Base-by-base conservation (phyloP, 2,888 invertebrate species). In the Lepidonotus clava region DNA sequence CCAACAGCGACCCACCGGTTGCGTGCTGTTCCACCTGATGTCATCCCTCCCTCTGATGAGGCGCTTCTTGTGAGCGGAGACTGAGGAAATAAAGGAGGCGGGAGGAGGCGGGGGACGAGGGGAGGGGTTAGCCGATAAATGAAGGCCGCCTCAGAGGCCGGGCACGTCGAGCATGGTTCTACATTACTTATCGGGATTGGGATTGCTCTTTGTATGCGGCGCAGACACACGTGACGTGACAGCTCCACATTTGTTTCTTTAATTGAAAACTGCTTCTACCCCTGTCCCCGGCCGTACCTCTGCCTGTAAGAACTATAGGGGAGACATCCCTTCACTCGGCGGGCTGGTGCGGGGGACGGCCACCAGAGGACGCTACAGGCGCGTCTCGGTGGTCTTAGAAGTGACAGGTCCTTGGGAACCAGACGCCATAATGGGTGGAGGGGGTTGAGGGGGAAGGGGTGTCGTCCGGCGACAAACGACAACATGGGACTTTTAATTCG, bases 1-100 rank as follows among this genome's bases (percentile, higher is more conserved):
- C 36, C 11, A 76, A 76, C 21, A 36, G 76, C 76, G 38, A 38
- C 40, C 76, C 76, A 76, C 76, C 76, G 76, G 76, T 76, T 76
- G 76, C 76, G 76, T 76, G 76, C 76, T 76, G 76, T 76, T 76
- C 76, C 76, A 38, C 76, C 76, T 76, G 76, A 76, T 38, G 36
- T 34, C 34, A 0, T 40, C 38, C 76, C 21, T 40, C 76, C 76
- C 76, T 76, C 76, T 36, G 76, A 76, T 76, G 38, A 76, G 1
- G 14, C n/a, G 18, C 38, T 34, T 11, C 18, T 28, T 2, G 67
- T 5, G 32, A 18, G 18, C 1, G 53, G 18, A 5, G 53, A 24
- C n/a, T 18, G 21, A 11, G 6, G 21, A 53, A 8, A 53, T 2
- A 11, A n/a, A 28, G 61, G 24, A 14, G 28, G 61, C 21, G 24